Conservation (phyloP, 2,888 invertebrate genomes). For the Eueremaeus valkanovi region DNA sequence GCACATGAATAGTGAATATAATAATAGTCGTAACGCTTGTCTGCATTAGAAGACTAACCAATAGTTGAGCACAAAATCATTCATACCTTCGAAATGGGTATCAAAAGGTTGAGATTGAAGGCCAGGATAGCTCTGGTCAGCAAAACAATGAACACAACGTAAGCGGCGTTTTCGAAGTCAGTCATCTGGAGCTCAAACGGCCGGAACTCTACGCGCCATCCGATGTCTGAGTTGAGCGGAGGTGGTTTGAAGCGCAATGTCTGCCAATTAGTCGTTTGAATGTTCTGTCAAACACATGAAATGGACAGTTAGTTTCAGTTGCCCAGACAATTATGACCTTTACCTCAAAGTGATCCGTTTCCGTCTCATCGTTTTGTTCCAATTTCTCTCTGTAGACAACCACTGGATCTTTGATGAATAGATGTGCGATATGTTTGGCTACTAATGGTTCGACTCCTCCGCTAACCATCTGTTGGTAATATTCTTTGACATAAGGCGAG, state of each 20-base stretch:
- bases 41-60: too few species aligned
- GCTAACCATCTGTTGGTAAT: slow-evolving; percentile 74
- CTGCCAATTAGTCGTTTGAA: slow-evolving; percentile 99
- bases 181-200: slow-evolving; percentile 96
- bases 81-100: slow-evolving; percentile 93
- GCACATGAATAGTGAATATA: not conserved
- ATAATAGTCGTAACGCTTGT: too few species aligned
- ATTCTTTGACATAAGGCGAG: slow-evolving; percentile 74
- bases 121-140: slow-evolving; percentile 94
- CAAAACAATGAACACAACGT: slow-evolving; percentile 94
- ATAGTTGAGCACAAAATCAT: too few species aligned
- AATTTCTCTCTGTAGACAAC: slow-evolving; percentile 92
- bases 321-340: not conserved
- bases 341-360: slow-evolving; percentile 98
- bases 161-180: slow-evolving; percentile 99
- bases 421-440: slow-evolving; percentile 92
- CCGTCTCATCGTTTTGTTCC: slow-evolving; percentile 83
- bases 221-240: slow-evolving; percentile 84
- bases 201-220: slow-evolving; percentile 99
- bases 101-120: slow-evolving; percentile 89
- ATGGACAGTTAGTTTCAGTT: too few species aligned
- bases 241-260: slow-evolving; percentile 99
- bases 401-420: slow-evolving; percentile 95
- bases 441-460: slow-evolving; percentile 86
- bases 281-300: slow-evolving; percentile 64